Percentiles rank a stretch among this genome's conserved stretches.
phyloP scores from a whole-genome alignment of 1,140 invertebrate genomes.

The Diorhabda sublineata region DNA sequence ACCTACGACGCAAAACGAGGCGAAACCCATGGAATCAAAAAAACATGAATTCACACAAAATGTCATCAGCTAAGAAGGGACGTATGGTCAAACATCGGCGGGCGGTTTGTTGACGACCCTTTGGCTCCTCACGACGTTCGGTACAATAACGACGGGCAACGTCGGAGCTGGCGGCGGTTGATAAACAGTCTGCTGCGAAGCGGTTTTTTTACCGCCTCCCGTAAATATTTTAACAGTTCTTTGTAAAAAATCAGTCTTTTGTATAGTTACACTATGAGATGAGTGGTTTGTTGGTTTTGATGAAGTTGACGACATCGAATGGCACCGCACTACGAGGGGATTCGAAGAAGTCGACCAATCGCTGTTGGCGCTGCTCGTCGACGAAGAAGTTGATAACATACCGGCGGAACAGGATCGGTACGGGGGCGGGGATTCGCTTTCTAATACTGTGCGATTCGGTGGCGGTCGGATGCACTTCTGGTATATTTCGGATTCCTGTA shows the following conservation, averaged over 20 bases:
- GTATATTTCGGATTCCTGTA: slow-evolving; percentile 63
- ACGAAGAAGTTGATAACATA: slow-evolving; percentile 40
- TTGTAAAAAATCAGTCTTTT: slow-evolving; percentile 50
- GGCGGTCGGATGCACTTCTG: slow-evolving; percentile 67
- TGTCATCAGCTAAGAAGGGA: slow-evolving; percentile 31
- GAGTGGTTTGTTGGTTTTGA: slow-evolving; percentile 24
- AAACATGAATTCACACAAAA: slow-evolving; percentile 4
- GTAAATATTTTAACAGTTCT: slow-evolving; percentile 48
- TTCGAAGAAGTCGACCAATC: slow-evolving; percentile 17
- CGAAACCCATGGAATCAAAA: neutral
- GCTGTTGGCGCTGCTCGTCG: slow-evolving; percentile 21
- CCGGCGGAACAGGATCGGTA: slow-evolving; percentile 58
- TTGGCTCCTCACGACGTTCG: slow-evolving; percentile 28
- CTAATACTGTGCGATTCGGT: slow-evolving; percentile 66
- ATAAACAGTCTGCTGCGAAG: slow-evolving; percentile 11
- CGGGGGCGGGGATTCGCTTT: slow-evolving; percentile 62
- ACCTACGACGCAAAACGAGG: neutral
- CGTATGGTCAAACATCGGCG: slow-evolving; percentile 42
- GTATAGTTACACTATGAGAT: slow-evolving; percentile 25
- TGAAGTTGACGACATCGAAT: slow-evolving; percentile 44
- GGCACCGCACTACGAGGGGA: slow-evolving; percentile 43
- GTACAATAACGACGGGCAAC: slow-evolving; percentile 43
- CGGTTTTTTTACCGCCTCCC: slow-evolving; percentile 41
- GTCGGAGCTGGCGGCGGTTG: slow-evolving; percentile 28
- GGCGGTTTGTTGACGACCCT: slow-evolving; percentile 30